Base-by-base conservation (phyloP, 2,797 vertebrate genomes). In the Buceros bicornis region DNA sequence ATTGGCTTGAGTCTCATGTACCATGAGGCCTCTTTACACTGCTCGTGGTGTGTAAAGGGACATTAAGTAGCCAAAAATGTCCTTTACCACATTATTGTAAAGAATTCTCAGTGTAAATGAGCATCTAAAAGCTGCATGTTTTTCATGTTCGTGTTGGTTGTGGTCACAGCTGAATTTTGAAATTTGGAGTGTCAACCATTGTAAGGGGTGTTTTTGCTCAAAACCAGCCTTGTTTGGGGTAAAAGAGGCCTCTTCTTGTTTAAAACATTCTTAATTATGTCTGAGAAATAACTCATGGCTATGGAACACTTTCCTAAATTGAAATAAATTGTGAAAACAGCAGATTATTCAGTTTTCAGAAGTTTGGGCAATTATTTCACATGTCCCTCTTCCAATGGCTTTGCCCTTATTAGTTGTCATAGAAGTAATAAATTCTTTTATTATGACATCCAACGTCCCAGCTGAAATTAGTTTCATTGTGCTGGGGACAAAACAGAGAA, bases 261-360 rank as follows among this genome's bases (percentile, higher is more conserved):
- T 87, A 84, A 96, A 97, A 90, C 95, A 90, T 90, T 96, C 96
- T 93, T 95, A 96, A 95, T 97, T 95, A 96, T 47, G 86, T 92
- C 94, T 94, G 89, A 91, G 85, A 93, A 95, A 88, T 90, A 96
- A 96, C 91, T 96, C 82, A 90, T n/a, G 77, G 91, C 67, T 87
- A 90, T 97, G 96, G 94, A 96, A 96, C 96, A 94, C 92, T 92
- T 92, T 95, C 93, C 64, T 95, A 92, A 96, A 97, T 97, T 95
- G 93, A 97, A 95, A 90, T 95, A 93, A 96, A 97, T 94, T 94
- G 82, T 95, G 88, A 97, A 95, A 97, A 97, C 91, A 95, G 91
- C 74, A 71, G 89, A 97, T 97, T 95, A 96, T 94, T 96, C 90
- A 40, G 90, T 97, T 96, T 97, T 95, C 96, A 95, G 91, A 96